Percentiles rank a stretch among this genome's conserved stretches.
These are phyloP conservation scores for Butorides virescens DNA, from an alignment of 2,113 vertebrate species.

Conservation along the genomic window DNA sequence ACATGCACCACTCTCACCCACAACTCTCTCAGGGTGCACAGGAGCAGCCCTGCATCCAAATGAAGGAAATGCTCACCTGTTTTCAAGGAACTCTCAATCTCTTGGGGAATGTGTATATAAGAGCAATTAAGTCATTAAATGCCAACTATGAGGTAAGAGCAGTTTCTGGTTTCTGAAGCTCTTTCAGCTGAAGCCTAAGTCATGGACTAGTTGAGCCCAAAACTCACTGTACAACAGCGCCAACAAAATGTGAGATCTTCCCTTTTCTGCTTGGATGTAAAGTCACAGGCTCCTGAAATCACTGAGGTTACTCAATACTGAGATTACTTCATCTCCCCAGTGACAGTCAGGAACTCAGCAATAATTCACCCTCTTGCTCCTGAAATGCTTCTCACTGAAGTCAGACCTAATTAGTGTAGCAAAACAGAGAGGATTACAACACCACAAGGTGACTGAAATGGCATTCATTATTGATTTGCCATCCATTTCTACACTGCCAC, in stretches of 20 bases:
- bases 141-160: neutral
- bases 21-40: neutral
- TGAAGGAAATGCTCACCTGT: neutral
- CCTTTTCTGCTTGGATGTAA: neutral
- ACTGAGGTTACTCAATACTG: neutral
- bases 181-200: neutral
- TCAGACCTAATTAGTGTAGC: slow-evolving; percentile 25
- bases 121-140: neutral
- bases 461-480: slow-evolving; percentile 61
- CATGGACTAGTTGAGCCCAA: neutral
- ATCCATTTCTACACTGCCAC: slow-evolving; percentile 27
- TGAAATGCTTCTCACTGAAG: slow-evolving; percentile 31
- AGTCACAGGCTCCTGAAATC: neutral
- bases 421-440: slow-evolving; percentile 54
- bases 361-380: slow-evolving; percentile 22
- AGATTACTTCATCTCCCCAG: neutral
- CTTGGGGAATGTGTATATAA: neutral
- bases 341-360: slow-evolving; percentile 8
- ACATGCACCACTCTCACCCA: neutral
- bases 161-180: neutral
- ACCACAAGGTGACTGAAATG: slow-evolving; percentile 54
- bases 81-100: neutral
- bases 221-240: neutral
- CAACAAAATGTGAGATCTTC: neutral
- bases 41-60: neutral